Evolutionary conservation across 2,113 vertebrate genomes (phyloP).

Genomic region (Mellivora capensis): DNA sequence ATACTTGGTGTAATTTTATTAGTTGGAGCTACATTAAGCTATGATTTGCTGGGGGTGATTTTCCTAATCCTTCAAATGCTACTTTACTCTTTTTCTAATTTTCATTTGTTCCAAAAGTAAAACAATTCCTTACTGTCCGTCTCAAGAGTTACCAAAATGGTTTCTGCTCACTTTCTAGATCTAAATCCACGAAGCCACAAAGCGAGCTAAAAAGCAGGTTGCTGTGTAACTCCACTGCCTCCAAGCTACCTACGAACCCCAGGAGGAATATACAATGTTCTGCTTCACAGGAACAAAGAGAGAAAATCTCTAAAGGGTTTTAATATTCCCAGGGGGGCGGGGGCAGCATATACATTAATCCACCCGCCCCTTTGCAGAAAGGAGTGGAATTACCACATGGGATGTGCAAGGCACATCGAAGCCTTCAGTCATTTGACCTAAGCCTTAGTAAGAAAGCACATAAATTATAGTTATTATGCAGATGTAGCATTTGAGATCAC

Average conservation of each 20-base stretch:
- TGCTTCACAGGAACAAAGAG: constrained; percentile 54
- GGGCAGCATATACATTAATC: constrained; percentile 47
- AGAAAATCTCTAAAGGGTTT: constrained; percentile 57
- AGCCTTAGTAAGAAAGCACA: constrained; percentile 64
- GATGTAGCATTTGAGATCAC: constrained; percentile 67
- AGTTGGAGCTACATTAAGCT: constrained; percentile 56
- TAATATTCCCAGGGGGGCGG: constrained; percentile 40
- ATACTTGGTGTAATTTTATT: constrained; percentile 45
- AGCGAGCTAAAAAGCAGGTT: constrained; percentile 39
- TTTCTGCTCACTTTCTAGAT: constrained; percentile 48
- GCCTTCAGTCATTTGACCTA: constrained; percentile 61
- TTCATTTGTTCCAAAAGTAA: constrained; percentile 60
- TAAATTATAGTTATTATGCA: constrained; percentile 70
- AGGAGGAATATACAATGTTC: constrained; percentile 43
- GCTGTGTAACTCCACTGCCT: not conserved
- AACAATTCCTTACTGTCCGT: constrained; percentile 49
- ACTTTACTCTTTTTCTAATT: constrained; percentile 54
- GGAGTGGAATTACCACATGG: constrained; percentile 39
- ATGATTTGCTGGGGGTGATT: constrained; percentile 46
- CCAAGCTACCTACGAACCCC: constrained; percentile 42
- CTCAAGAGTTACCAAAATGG: constrained; percentile 36
- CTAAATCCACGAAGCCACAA: constrained; percentile 8
- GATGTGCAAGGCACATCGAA: not conserved
- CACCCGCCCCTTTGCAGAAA: constrained; percentile 33
- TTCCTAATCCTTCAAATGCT: constrained; percentile 65